Conservation (phyloP, 2,888 invertebrate genomes). For the Netelia melanura region DNA sequence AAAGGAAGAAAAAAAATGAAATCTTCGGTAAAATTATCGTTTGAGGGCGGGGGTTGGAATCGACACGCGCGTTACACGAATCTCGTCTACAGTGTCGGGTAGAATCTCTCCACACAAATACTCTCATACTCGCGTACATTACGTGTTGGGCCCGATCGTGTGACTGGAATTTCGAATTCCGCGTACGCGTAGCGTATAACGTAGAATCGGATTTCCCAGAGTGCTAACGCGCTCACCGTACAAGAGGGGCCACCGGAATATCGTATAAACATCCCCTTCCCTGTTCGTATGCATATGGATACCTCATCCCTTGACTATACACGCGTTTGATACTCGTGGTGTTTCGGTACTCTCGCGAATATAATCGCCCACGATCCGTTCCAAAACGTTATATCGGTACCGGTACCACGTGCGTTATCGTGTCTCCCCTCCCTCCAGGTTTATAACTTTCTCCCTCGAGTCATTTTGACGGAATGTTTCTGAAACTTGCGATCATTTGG, state of each 20-base stretch:
- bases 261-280: not conserved
- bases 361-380: too few species aligned
- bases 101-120: not conserved
- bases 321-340: not conserved
- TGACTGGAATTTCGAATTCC: slow-evolving; percentile 40
- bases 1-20: not conserved
- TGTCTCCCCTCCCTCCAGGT: too few species aligned
- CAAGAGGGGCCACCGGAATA: not conserved
- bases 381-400: too few species aligned
- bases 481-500: too few species aligned
- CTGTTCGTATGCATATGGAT: slow-evolving; percentile 6
- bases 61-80: slow-evolving; percentile 2
- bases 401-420: too few species aligned
- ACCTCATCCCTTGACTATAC: not conserved
- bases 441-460: too few species aligned
- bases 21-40: not conserved
- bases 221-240: slow-evolving; percentile 33
- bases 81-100: not conserved
- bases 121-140: not conserved
- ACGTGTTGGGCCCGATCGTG: slow-evolving; percentile 35
- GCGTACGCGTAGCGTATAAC: slow-evolving; percentile 5
- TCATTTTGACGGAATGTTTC: too few species aligned
- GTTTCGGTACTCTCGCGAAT: not conserved
- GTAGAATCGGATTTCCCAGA: slow-evolving; percentile 49
- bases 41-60: not conserved